phyloP scores from a whole-genome alignment of 92 coral and sea anemone species.

The Actinernus sp. region DNA sequence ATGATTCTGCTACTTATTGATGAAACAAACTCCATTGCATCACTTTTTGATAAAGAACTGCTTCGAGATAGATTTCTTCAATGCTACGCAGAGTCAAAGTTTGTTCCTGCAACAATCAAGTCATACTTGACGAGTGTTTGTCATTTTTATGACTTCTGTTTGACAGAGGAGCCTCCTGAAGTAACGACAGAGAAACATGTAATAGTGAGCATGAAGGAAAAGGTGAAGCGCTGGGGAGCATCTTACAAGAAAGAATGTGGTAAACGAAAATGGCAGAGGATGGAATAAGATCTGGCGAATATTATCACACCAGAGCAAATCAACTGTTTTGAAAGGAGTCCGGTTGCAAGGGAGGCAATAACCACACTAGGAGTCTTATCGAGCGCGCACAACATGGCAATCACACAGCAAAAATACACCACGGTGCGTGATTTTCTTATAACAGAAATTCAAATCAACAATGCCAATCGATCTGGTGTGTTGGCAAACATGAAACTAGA shows the following conservation, averaged over 20 bases:
- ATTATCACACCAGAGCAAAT: slow-evolving; percentile 12
- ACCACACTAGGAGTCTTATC: slow-evolving; percentile 24
- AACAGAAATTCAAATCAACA: slow-evolving; percentile 62
- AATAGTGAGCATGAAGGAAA: slow-evolving; percentile 39
- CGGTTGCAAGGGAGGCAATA: slow-evolving; percentile 52
- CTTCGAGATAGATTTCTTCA: slow-evolving; percentile 55
- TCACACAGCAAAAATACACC: slow-evolving; percentile 32
- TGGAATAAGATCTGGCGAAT: slow-evolving; percentile 7
- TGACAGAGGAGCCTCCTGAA: slow-evolving; percentile 60
- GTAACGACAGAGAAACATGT: slow-evolving; percentile 31
- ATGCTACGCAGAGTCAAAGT: slow-evolving; percentile 42
- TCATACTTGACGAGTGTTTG: slow-evolving; percentile 72
- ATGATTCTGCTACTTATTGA: slow-evolving; percentile 19
- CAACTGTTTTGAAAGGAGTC: slow-evolving; percentile 28
- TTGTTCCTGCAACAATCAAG: slow-evolving; percentile 63
- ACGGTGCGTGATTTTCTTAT: slow-evolving; percentile 57
- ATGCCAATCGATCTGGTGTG: slow-evolving; percentile 69
- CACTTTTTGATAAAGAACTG: slow-evolving; percentile 49
- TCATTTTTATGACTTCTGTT: slow-evolving; percentile 52
- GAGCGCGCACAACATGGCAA: slow-evolving; percentile 20
- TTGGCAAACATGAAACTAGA: slow-evolving; percentile 62
- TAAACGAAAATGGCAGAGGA: slow-evolving; percentile 38
- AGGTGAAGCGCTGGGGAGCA: slow-evolving; percentile 55
- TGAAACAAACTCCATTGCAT: slow-evolving; percentile 13
- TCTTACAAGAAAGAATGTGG: slow-evolving; percentile 43